Percentiles rank a stretch among this genome's conserved stretches.
Evolutionary conservation across 2,797 vertebrate genomes (phyloP).

Genomic region (Discoglossus pictus): DNA sequence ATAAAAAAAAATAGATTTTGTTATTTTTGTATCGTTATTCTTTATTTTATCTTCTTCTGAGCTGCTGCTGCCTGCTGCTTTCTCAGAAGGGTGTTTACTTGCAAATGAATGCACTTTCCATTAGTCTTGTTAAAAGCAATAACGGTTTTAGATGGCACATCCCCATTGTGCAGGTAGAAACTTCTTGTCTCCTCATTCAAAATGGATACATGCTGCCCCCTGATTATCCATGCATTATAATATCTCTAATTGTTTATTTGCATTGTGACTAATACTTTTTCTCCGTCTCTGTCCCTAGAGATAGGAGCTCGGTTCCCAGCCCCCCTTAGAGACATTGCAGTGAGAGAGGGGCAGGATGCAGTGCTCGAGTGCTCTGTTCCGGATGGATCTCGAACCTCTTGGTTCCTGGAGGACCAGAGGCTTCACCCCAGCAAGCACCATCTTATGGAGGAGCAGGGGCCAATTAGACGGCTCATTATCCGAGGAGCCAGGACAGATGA

Average conservation of each 20-base stretch:
- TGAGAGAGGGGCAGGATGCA: slow-evolving; percentile 85
- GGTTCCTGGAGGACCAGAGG: slow-evolving; percentile 94
- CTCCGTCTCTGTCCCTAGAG: slow-evolving; percentile 66
- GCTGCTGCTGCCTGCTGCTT: too few relatives aligned
- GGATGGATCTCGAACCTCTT: slow-evolving; percentile 87
- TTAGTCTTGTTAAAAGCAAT: too few relatives aligned
- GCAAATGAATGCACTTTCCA: too few relatives aligned
- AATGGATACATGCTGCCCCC: too few relatives aligned
- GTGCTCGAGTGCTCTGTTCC: slow-evolving; percentile 96
- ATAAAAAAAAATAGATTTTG: too few relatives aligned
- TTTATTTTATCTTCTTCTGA: too few relatives aligned
- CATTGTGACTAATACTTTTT: neutral
- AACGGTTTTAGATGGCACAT: too few relatives aligned
- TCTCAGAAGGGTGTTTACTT: too few relatives aligned
- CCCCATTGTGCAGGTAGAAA: neutral
- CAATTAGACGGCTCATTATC: slow-evolving; percentile 87
- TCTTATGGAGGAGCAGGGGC: slow-evolving; percentile 90
- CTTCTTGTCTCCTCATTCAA: neutral
- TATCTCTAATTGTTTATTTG: neutral
- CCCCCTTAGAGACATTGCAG: slow-evolving; percentile 91
- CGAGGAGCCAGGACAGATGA: slow-evolving; percentile 89
- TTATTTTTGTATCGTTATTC: too few relatives aligned
- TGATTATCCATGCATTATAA: neutral
- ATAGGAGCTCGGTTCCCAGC: slow-evolving; percentile 86
- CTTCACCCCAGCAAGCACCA: slow-evolving; percentile 94